Evolutionary conservation across 2,888 invertebrate species (phyloP).

Genomic region (Volucella zonaria): DNA sequence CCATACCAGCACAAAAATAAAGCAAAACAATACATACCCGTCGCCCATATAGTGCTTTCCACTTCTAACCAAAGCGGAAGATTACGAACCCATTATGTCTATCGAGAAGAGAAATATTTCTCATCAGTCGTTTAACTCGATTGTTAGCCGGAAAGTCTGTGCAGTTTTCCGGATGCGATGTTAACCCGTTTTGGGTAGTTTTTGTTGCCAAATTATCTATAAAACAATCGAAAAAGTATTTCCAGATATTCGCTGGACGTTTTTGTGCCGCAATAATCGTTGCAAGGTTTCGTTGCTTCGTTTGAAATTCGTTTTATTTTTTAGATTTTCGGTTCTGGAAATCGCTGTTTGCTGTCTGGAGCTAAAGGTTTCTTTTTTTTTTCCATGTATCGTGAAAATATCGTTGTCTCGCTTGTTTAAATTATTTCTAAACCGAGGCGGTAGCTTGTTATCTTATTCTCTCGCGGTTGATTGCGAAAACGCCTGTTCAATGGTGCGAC

Average conservation of each 20-base stretch:
- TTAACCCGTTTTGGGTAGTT: constrained; percentile 26
- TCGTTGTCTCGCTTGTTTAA: constrained; percentile 34
- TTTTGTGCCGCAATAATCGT: constrained; percentile 22
- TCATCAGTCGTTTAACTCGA: constrained; percentile 58
- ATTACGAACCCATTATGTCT: constrained; percentile 2
- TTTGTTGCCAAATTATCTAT: constrained; percentile 33
- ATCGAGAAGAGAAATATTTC: constrained; percentile 32
- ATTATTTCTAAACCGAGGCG: constrained; percentile 17
- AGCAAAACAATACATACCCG: constrained; percentile 54
- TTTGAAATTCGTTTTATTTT: constrained; percentile 16
- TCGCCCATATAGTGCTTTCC: constrained; percentile 7
- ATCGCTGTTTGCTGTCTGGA: constrained; percentile 6
- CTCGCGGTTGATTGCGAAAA: constrained; percentile 60
- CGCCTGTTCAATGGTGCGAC: constrained; percentile 62
- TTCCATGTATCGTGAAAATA: constrained; percentile 6
- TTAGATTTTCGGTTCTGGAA: background rate
- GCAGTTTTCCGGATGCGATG: constrained; percentile 51
- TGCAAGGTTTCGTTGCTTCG: constrained; percentile 20
- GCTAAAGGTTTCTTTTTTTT: constrained; percentile 12
- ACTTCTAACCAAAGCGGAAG: constrained; percentile 35
- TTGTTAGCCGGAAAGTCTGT: constrained; percentile 57
- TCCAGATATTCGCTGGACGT: constrained; percentile 3
- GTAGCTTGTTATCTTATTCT: constrained; percentile 11
- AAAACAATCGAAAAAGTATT: constrained; percentile 22
- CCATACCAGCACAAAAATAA: constrained; percentile 7